phyloP scores from a whole-genome alignment of 2,113 vertebrate genomes.

The Crotalus horridus region DNA sequence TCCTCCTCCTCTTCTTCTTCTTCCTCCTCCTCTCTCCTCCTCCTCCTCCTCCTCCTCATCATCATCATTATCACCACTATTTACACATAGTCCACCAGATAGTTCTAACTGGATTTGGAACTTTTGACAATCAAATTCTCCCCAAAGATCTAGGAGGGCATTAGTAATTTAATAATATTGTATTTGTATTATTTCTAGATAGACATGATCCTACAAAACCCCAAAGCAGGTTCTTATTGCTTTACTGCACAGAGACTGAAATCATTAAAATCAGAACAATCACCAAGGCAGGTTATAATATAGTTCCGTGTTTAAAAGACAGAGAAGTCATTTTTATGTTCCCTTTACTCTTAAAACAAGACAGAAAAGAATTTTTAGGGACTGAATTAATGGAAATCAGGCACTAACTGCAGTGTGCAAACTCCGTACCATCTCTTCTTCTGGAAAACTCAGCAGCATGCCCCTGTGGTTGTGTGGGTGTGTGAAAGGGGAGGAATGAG shows the following conservation, averaged over 20 bases:
- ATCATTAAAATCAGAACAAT: not conserved
- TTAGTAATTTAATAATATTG: not conserved
- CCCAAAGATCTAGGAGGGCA: not conserved
- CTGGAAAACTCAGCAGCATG: not conserved
- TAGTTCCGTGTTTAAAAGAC: not conserved
- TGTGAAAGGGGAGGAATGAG: not conserved
- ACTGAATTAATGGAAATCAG: not conserved
- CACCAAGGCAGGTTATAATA: not conserved
- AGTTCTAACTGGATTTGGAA: not conserved
- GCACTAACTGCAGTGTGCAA: not conserved
- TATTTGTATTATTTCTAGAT: not conserved
- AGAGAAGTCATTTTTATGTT: not conserved
- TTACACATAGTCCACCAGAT: not conserved
- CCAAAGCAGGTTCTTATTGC: not conserved
- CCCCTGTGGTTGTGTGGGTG: not conserved
- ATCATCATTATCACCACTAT: not conserved
- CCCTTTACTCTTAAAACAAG: not conserved
- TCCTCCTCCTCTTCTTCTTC: too few species aligned
- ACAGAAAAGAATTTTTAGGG: not conserved
- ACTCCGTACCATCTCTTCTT: not conserved
- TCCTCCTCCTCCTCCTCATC: too few species aligned
- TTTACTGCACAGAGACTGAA: not conserved
- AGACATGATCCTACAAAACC: not conserved
- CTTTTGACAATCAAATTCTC: not conserved
- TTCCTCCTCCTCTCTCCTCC: too few species aligned